Conservation (phyloP, 2,888 invertebrate genomes). For the Cephalotes varians region DNA sequence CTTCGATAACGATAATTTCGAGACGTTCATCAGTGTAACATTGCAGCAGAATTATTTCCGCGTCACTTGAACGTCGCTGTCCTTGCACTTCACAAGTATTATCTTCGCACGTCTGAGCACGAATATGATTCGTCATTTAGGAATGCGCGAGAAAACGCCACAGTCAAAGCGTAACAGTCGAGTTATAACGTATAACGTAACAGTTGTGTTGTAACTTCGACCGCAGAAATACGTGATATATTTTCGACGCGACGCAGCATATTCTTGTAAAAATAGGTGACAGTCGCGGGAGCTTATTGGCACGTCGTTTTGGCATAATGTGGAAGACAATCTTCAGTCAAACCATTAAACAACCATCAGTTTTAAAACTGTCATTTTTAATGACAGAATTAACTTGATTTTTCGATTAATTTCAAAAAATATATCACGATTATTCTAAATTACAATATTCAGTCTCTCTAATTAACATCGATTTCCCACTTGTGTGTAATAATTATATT, state of each 20-base stretch:
- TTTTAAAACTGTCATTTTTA: background rate
- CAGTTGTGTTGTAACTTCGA: slow-evolving; percentile 33
- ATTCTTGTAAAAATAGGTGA: slow-evolving; percentile 18
- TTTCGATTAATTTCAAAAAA: background rate
- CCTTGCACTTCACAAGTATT: slow-evolving; percentile 57
- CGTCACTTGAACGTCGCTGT: slow-evolving; percentile 3
- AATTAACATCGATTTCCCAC: background rate
- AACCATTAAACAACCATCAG: background rate
- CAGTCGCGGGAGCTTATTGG: background rate
- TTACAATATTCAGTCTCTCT: background rate
- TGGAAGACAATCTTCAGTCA: background rate
- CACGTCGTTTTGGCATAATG: background rate
- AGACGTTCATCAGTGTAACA: slow-evolving; percentile 37
- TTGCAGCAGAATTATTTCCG: slow-evolving; percentile 26
- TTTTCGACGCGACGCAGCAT: slow-evolving; percentile 31
- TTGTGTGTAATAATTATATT: background rate
- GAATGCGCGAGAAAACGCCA: slow-evolving; percentile 70
- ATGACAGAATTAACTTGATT: background rate
- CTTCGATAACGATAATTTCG: slow-evolving; percentile 19
- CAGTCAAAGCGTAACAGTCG: slow-evolving; percentile 64
- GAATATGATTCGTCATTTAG: slow-evolving; percentile 64
- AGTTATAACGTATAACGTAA: slow-evolving; percentile 36
- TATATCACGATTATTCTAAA: background rate
- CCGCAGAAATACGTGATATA: slow-evolving; percentile 57
- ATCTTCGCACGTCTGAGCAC: slow-evolving; percentile 30